phyloP scores from a whole-genome alignment of 2,113 vertebrate species.

The Meriones unguiculatus region DNA sequence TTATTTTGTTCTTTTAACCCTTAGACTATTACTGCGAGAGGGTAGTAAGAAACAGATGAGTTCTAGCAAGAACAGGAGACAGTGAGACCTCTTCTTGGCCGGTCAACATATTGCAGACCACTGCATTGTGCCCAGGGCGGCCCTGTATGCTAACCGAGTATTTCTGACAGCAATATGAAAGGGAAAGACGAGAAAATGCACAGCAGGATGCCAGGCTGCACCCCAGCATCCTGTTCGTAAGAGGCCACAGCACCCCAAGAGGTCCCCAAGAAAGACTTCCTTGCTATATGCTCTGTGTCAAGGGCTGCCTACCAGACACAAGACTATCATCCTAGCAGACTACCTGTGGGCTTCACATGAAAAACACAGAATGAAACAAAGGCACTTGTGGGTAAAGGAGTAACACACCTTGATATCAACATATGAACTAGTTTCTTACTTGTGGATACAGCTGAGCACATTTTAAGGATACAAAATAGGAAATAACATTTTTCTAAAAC shows the following conservation, averaged over 20 bases:
- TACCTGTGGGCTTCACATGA: neutral
- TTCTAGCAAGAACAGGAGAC: neutral
- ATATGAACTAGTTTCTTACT: neutral
- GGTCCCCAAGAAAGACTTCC: neutral
- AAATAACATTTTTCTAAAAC: conserved; percentile 25
- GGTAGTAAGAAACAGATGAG: neutral
- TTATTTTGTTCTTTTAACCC: neutral
- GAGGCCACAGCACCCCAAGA: neutral
- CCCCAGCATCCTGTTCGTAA: neutral
- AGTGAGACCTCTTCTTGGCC: neutral
- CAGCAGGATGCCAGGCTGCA: neutral
- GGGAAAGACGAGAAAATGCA: neutral
- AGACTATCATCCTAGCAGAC: neutral
- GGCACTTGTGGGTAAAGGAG: neutral
- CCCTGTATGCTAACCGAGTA: neutral
- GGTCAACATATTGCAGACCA: neutral
- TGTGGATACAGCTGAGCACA: neutral
- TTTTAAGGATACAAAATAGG: neutral
- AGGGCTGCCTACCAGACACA: neutral
- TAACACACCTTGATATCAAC: neutral
- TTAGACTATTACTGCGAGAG: neutral
- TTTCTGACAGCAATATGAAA: neutral
- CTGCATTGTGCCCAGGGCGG: neutral
- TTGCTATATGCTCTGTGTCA: neutral
- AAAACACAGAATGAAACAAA: neutral